Evolutionary conservation across 1,140 invertebrate species (phyloP).

Genomic region (Solen grandis): DNA sequence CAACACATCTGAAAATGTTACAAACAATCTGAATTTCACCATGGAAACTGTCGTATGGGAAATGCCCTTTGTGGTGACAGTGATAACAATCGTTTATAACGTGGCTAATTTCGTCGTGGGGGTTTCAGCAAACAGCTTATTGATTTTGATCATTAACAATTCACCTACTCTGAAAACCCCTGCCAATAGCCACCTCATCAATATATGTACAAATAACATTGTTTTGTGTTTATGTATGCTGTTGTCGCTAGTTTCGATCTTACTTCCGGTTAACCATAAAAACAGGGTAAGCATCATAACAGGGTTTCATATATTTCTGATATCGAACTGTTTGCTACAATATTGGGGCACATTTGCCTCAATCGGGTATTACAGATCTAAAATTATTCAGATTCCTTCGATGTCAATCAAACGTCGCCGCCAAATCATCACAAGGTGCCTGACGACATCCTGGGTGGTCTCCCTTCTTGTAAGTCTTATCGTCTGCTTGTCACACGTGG

Average conservation of each 20-base stretch:
- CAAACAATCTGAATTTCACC: neutral
- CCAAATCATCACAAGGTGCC: constrained; percentile 62
- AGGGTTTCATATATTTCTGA: constrained; percentile 67
- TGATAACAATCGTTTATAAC: constrained; percentile 54
- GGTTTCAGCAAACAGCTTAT: constrained; percentile 54
- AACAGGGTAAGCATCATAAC: constrained; percentile 49
- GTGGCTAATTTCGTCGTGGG: constrained; percentile 39
- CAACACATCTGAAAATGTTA: too few relatives aligned
- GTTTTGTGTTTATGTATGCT: constrained; percentile 64
- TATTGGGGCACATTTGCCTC: constrained; percentile 70
- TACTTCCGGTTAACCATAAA: constrained; percentile 12
- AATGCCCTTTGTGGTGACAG: constrained; percentile 27
- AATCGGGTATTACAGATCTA: constrained; percentile 68
- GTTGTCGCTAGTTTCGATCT: constrained; percentile 54
- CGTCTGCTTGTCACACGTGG: constrained; percentile 58
- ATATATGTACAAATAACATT: constrained; percentile 72
- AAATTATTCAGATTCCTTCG: constrained; percentile 59
- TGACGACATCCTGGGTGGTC: constrained; percentile 61
- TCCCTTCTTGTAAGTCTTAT: constrained; percentile 59
- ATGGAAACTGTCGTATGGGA: constrained; percentile 32
- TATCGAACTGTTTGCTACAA: constrained; percentile 63
- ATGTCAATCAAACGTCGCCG: constrained; percentile 54
- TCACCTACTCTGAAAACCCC: constrained; percentile 71
- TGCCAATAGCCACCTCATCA: constrained; percentile 70
- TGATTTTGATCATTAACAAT: constrained; percentile 63